A percentile compares a stretch with the other conserved stretches of the same genome.
phyloP scores from a whole-genome alignment of 1,140 invertebrate genomes.

The Brevipalpus yothersi region DNA sequence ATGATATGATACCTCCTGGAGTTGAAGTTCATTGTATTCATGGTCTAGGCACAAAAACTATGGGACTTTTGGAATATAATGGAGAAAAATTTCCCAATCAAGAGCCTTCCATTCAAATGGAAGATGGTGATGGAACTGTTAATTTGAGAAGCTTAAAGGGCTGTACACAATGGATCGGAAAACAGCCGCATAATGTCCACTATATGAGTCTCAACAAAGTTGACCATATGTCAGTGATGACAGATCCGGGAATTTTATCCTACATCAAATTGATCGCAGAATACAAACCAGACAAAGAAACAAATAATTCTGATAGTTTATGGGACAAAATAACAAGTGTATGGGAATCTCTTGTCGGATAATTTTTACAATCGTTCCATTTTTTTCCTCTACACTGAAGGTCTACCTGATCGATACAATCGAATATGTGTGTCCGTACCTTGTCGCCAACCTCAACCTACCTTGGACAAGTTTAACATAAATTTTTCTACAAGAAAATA shows the following conservation, averaged over 20 bases:
- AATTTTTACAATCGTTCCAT: too few species aligned
- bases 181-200: slow-evolving; percentile 36
- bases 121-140: slow-evolving; percentile 4
- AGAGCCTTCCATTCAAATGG: neutral
- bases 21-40: slow-evolving; percentile 74
- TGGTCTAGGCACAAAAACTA: slow-evolving; percentile 40
- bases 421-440: too few species aligned
- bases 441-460: too few species aligned
- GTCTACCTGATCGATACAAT: too few species aligned
- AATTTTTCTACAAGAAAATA: too few species aligned
- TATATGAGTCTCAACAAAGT: slow-evolving; percentile 32
- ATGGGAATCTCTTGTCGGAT: too few species aligned
- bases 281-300: neutral
- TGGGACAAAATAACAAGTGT: too few species aligned
- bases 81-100: slow-evolving; percentile 1
- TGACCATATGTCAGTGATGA: slow-evolving; percentile 53
- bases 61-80: slow-evolving; percentile 42
- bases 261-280: slow-evolving; percentile 14
- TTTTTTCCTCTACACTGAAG: too few species aligned
- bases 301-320: too few species aligned
- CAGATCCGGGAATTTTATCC: slow-evolving; percentile 20
- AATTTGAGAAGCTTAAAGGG: neutral
- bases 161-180: slow-evolving; percentile 29
- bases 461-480: too few species aligned
- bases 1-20: slow-evolving; percentile 48